Base-by-base conservation (phyloP, 2,888 invertebrate genomes). In the Cataglyphis livida region DNA sequence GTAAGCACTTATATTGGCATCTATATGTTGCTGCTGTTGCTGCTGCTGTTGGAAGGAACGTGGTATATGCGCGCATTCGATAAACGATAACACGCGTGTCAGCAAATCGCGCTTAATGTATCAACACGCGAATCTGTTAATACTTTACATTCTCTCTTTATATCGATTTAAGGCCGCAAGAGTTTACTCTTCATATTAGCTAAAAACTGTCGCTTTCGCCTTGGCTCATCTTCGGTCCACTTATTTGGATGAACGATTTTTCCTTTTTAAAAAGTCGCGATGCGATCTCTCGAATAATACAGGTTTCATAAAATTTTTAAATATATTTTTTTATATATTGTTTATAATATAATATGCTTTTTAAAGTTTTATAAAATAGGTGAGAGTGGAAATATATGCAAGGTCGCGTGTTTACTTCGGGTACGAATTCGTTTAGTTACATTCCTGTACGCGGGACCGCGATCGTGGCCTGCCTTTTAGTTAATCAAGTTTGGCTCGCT, bases 401-500 rank as follows among this genome's bases (percentile, higher is more conserved):
- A 10, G 21, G 59, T 57, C 41, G 48, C 25, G n/a, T 7, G 21
- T 65, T 74, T 38, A 54, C 18, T 7, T 25, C 6, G 32, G 54
- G 76, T 28, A 32, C 35, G 18, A 48, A 57, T 21, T 70, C 57
- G 41, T n/a, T 35, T 54, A 59, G 41, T 35, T 70, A 57, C 76
- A 21, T 15, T 18, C 41, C 21, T 32, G 68, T 41, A 35, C 70
- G 21, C 35, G 32, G 15, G 21, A 59, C 70, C 57, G 44, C 57
- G 44, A 18, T 21, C 38, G 10, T 15, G 18, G 18, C 5, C 28
- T 28, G 38, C 12, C 18, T 18, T 61, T 62, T 25, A 59, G 28
- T 18, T 59, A 51, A 44, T 51, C 61, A 25, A 48, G 75, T 81
- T 84, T 81, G 70, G 62, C 28, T 18, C 81, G 68, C 32, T 28